Evolutionary conservation across 64 coral and sea anemone species (phyloP), one percentile per base, ranked within the genome.

Genomic region (Stichodactyla helianthus): DNA sequence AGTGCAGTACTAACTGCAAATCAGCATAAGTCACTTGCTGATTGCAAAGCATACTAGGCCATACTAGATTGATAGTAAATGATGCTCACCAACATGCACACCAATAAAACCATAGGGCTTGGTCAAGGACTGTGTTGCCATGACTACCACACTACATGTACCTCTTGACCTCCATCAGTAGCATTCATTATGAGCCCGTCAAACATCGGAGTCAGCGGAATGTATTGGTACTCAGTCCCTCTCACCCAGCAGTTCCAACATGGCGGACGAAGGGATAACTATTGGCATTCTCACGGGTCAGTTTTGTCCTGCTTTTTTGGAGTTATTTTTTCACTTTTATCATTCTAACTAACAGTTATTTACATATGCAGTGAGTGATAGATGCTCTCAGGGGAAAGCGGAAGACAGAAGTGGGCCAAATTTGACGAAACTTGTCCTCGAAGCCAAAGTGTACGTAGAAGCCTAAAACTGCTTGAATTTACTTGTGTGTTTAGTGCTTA

Each of bases 331-430:
- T 53, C 6, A 81, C 19, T 81, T 19, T 17, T 81, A 0, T 16
- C 12, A 20, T 52, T 5, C 15, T 81, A 20, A 22, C 14, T 12
- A 5, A 44, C 22, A 22, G 11, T 84, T 6, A 1, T 26, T 31
- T 63, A 35, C 83, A 5, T 63, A 15, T 59, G 16, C 26, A 88
- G 96, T 99, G n/a, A 99, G 96, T 88, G 96, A 99, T 77, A 88
- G 93, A 31, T 99, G 96, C 82, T 99, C 86, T 82, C 52, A 87
- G 10, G 88, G 88, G 7, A 82, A 94, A 58, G 88, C 96, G 15
- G 90, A 95, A 44, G 96, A 99, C 28, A 95, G 93, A 56, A 99
- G 96, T 89, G 96, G 96, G 9, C 96, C 96, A 18, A 95, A 99
- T 31, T 77, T 99, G 27, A 92, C 86, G 52, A 92, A 77, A 88